Base-by-base conservation (phyloP, 2,797 vertebrate genomes). In the Xiphorhynchus erythropygius region DNA sequence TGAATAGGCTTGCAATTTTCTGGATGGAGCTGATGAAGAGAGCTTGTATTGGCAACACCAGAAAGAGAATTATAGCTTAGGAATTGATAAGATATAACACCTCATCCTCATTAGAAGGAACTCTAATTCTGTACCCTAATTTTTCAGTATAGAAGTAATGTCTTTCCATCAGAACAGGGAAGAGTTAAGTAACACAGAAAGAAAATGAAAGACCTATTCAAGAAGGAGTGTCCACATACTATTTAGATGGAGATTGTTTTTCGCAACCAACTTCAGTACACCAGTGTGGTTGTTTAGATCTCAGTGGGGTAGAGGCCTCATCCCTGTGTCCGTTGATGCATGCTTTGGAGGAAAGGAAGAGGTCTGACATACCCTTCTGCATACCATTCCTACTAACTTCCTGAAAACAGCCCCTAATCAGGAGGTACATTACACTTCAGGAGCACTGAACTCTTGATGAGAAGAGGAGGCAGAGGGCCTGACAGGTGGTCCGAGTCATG, bases 401-500 rank as follows among this genome's bases (percentile, higher is more conserved):
- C 2, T 67, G 19, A 65, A 73, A 19, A 28, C n/a, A 94, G 35
- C 7, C 13, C 23, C 30, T 65, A 42, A 42, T 57, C 86, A 62
- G n/a, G 30, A 50, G 14, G 35, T 41, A 30, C 24, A 18, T 8
- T 35, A 12, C 22, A 35, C 22, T 75, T 76, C 39, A 65, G 42
- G 15, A 50, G 27, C 57, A 68, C 10, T 0, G 0, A 62, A 50
- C 14, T 35, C 65, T 46, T 65, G 10, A 75, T 18, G 32, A 87
- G 50, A 68, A 11, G 6, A 77, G 14, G 18, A 42, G 30, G 49
- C 15, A 76, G 67, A 64, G 57, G 21, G 15, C 11, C 6, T 79
- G 3, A 5, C 11, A 30, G 19, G 18, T 64, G 9, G 4, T 81
- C 53, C 71, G 49, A 68, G 13, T 83, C 44, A 84, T 0, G 0